Base-by-base conservation (phyloP, 1,140 invertebrate genomes). In the Leptinotarsa defecta region DNA sequence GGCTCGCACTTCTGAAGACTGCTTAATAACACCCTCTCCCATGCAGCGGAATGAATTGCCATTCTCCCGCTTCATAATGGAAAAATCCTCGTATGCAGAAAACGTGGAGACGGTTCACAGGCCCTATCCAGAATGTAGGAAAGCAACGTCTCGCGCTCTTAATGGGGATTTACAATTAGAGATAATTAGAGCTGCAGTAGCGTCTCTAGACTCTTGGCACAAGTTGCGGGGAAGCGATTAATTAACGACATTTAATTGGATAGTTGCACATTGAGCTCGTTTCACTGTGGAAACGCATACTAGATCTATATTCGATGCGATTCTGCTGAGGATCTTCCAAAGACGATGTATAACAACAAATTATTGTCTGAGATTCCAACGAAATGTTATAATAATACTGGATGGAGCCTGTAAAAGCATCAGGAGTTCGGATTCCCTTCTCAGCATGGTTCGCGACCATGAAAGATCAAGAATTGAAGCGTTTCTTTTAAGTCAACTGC, bases 241-340 rank as follows among this genome's bases (percentile, higher is more conserved):
- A 80, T 79, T 82, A 82, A 82, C 78, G 81, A 82, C 69, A 74
- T 80, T 80, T 82, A 82, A 82, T 82, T 82, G 79, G 79, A 82
- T 71, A 24, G 70, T 57, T 57, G 52, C 52, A 57, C 4, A 57
- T 57, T 19, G 52, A 57, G 52, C 17, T 57, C 52, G 52, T 57
- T 57, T 43, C 8, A 43, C 34, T 43, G 34, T 43, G 34, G 34
- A 2, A 43, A 11, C 34, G 34, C 34, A 43, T 3, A 11, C 34
- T 43, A 43, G 2, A 43, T 43, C 34, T 43, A 43, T 11, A 1
- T 43, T 43, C 11, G 34, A 11, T 43, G 34, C 34, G 8, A 43
- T 43, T 43, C 34, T 43, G 34, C 8, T 43, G 8, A 11, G 34
- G 8, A 11, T 43, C 8, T 34, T 34, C 8, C 8, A 43, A 43